Evolutionary conservation across 2,888 invertebrate species (phyloP), one percentile per base, ranked within the genome.

Genomic region (Papilio elwesi): DNA sequence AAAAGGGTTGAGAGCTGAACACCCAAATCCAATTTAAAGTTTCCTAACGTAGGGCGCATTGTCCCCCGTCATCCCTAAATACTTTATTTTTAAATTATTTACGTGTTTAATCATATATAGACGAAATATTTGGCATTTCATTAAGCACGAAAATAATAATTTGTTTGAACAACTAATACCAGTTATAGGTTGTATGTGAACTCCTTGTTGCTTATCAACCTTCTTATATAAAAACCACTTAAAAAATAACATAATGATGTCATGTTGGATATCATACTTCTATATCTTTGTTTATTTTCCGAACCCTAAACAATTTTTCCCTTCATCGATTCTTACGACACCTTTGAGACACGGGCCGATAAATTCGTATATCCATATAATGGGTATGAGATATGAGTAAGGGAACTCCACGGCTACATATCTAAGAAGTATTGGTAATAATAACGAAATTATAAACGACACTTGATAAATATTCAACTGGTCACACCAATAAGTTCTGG

Each of bases 11-110:
- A 36, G 52, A 52, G 52, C 59, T 38, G 12, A 47, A 43, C 13
- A 13, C 13, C 11, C 10, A 16, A 57, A 62, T 62, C 26, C 71
- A 71, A 71, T 71, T 71, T 71, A 71, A 71, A 71, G 66, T 71
- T 71, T 38, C 10, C 62, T n/a, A 57, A 48, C 68, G 47, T 11
- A 13, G 68, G 13, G 55, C 51, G 2, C 26, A 1, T 4, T 26
- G 26, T 26, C 26, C 26, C 51, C 47, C 57, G 68, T 26, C 57
- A 57, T 53, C n/a, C 68, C 1, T 6, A 67, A 52, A 52, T 38
- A 67, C 15, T 62, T 62, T 62, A 57, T 7, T 49, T 49, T 49
- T 13, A n/a, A 43, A 43, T n/a, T 59, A 9, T 12, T 11, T 57
- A n/a, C n/a, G 43, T 15, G 15, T 43, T 9, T 9, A 11, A 43